A percentile compares a stretch with the other conserved stretches of the same genome.
Conservation (phyloP, 1,140 invertebrate genomes). For the Drosophila arawakana region DNA sequence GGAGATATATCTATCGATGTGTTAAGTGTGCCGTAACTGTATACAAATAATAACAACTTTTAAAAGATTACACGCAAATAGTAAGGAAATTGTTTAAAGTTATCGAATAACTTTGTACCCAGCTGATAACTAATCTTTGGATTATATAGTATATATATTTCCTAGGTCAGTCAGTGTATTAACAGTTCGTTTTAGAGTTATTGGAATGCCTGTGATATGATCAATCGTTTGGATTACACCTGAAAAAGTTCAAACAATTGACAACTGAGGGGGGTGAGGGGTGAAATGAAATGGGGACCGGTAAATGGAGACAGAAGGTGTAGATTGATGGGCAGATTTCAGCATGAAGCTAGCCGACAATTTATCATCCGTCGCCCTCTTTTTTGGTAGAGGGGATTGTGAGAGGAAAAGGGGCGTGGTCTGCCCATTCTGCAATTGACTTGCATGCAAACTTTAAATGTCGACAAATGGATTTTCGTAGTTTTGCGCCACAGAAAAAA, state of each 20-base stretch:
- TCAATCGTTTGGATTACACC: constrained; percentile 51
- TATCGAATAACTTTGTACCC: background rate
- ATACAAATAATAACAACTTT: too few relatives aligned
- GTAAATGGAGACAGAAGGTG: background rate
- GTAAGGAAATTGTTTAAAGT: background rate
- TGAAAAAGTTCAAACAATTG: constrained; percentile 52
- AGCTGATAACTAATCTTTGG: constrained; percentile 2
- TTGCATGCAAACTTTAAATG: constrained; percentile 73
- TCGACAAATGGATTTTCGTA: constrained; percentile 74
- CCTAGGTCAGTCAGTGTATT: constrained; percentile 8
- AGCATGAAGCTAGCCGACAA: constrained; percentile 34
- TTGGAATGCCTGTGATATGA: constrained; percentile 21
- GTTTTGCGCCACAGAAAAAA: constrained; percentile 48
- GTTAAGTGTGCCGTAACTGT: background rate
- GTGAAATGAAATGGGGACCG: too few relatives aligned
- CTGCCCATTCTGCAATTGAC: constrained; percentile 41
- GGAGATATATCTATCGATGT: background rate
- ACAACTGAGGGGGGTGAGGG: constrained; percentile 5
- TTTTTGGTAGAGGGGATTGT: background rate
- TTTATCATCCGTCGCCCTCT: constrained; percentile 61
- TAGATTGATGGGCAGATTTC: constrained; percentile 41
- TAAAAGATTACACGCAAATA: too few relatives aligned
- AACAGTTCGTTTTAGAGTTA: background rate
- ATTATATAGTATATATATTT: too few relatives aligned
- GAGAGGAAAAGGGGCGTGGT: background rate